Conservation (phyloP, 1,140 invertebrate genomes). For the Bathynomus jamesi region DNA sequence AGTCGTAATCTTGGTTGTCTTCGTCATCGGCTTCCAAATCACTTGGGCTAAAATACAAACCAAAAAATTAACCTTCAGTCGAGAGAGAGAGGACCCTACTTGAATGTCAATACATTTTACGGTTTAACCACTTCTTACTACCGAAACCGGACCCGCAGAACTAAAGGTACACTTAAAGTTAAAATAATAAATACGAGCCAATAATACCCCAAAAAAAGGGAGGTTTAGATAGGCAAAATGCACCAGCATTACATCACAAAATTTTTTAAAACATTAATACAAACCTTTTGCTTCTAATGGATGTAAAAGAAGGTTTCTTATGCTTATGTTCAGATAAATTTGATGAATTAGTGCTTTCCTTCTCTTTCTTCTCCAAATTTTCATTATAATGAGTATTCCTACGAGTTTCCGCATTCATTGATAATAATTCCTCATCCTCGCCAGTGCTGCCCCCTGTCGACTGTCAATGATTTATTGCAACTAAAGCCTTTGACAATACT, state of each 20-base stretch:
- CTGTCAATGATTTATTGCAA: conserved; percentile 41
- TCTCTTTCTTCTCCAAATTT: conserved; percentile 41
- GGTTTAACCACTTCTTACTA: no score
- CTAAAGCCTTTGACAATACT: background rate
- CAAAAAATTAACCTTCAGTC: no score
- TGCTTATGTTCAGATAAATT: conserved; percentile 20
- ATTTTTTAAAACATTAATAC: no score
- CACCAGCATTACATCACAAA: no score
- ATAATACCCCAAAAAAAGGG: no score
- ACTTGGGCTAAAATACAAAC: conserved; percentile 27
- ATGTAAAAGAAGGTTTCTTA: conserved; percentile 26
- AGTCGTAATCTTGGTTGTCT: conserved; percentile 51
- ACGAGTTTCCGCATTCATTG: conserved; percentile 42
- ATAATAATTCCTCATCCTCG: conserved; percentile 50
- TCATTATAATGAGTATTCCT: conserved; percentile 52
- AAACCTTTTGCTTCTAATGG: conserved; percentile 37
- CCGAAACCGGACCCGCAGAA: no score
- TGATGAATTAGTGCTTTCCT: conserved; percentile 34
- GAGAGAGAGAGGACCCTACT: no score
- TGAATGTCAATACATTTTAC: no score
- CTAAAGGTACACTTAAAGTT: no score
- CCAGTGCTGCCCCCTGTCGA: conserved; percentile 57
- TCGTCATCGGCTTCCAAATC: conserved; percentile 59
- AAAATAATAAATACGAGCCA: no score
- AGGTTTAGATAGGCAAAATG: no score